Conservation (phyloP, 2,888 invertebrate species). For the Acanthoscelides obtectus region DNA sequence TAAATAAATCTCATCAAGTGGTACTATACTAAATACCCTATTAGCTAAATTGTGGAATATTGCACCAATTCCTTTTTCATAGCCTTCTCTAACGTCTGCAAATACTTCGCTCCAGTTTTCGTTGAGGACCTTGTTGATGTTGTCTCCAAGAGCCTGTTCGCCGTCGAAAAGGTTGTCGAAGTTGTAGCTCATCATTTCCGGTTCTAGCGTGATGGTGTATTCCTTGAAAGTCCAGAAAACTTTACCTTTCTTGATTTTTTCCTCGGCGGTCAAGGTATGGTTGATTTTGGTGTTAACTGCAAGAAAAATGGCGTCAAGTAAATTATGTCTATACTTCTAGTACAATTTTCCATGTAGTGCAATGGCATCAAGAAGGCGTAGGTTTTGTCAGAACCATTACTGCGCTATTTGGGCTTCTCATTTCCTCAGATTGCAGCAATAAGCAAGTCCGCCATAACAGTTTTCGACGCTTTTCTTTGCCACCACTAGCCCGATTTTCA, state of each 20-base stretch:
- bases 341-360: too few species aligned
- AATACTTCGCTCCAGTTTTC: slow-evolving; percentile 42
- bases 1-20: slow-evolving; percentile 56
- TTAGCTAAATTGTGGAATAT: slow-evolving; percentile 64
- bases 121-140: slow-evolving; percentile 40
- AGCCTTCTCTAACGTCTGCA: slow-evolving; percentile 56
- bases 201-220: slow-evolving; percentile 59
- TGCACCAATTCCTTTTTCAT: slow-evolving; percentile 62
- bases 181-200: slow-evolving; percentile 55
- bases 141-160: slow-evolving; percentile 34
- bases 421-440: too few species aligned
- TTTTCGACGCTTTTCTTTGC: too few species aligned
- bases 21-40: slow-evolving; percentile 63
- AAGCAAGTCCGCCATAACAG: too few species aligned
- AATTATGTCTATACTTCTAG: too few species aligned
- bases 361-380: too few species aligned
- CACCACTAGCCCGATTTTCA: too few species aligned
- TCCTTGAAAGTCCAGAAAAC: slow-evolving; percentile 61
- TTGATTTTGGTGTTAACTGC: slow-evolving; percentile 60
- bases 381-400: too few species aligned
- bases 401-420: too few species aligned
- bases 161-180: slow-evolving; percentile 62
- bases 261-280: slow-evolving; percentile 60
- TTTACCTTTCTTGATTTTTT: slow-evolving; percentile 56
- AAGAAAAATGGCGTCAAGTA: too few species aligned